Conservation (phyloP, 2,888 invertebrate genomes). For the Mylabris sibirica region DNA sequence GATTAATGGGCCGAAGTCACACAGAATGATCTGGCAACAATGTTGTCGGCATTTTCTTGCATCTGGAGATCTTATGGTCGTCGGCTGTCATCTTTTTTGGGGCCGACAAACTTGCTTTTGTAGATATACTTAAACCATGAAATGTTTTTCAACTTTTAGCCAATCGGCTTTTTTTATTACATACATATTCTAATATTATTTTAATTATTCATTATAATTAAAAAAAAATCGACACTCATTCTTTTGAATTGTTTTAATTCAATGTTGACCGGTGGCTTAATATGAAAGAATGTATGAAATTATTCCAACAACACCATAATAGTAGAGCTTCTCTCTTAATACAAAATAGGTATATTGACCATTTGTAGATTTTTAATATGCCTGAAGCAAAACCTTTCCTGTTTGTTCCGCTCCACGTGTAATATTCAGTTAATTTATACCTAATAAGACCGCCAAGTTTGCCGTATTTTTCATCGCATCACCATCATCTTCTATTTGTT, state of each 20-base stretch:
- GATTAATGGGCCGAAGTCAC: conserved; percentile 39
- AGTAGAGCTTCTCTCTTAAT: neutral
- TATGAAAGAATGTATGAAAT: conserved; percentile 35
- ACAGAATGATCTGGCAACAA: conserved; percentile 35
- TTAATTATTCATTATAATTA: neutral
- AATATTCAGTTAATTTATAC: conserved; percentile 32
- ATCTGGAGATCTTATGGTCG: conserved; percentile 37
- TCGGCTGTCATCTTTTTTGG: conserved; percentile 36
- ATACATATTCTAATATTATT: neutral
- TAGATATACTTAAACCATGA: conserved; percentile 16
- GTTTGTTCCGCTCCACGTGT: conserved; percentile 35
- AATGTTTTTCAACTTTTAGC: conserved; percentile 26
- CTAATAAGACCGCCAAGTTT: conserved; percentile 21
- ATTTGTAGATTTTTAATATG: conserved; percentile 19
- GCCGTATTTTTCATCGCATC: neutral
- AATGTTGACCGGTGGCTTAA: conserved; percentile 25
- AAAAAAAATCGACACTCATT: neutral
- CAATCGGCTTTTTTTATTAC: conserved; percentile 20
- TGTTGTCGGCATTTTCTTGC: conserved; percentile 41
- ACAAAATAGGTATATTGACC: conserved; percentile 3
- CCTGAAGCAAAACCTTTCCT: conserved; percentile 30
- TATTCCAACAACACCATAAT: conserved; percentile 22
- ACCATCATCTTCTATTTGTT: neutral
- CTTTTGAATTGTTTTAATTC: neutral
- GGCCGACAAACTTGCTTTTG: conserved; percentile 37